Base-by-base conservation (phyloP, 2,888 invertebrate species). In the Drosophila conformis region DNA sequence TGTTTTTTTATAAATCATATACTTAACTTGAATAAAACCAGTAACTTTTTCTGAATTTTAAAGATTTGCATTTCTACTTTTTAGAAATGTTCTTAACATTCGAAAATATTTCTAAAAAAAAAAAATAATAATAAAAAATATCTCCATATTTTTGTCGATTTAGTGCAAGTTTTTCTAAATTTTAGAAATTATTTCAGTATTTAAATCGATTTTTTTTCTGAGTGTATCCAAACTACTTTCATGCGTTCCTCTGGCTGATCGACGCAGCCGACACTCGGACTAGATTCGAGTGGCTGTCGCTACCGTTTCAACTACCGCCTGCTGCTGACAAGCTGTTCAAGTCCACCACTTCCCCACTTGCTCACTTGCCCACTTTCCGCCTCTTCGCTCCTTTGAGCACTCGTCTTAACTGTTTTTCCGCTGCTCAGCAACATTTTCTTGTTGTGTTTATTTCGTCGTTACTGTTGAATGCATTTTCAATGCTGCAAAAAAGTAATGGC, bases 401-500 rank as follows among this genome's bases (percentile, higher is more conserved):
- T 15, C 46, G 46, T 46, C 46, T 46, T 46, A 25, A 46, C 7
- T 21, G 46, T 46, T 46, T 46, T 46, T 15, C 21, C 46, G 21
- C 46, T 25, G 25, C 42, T 21, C 42, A 42, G 79, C 69, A 65
- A 75, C 54, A 69, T 61, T 63, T 63, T 49, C 61, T 53, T 58
- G 53, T 51, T 49, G 64, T 25, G 13, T 53, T 54, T n/a, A 38
- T 52, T 69, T 69, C 48, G 69, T 75, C 21, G 46, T 46, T 75
- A 69, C 52, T 35, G 80, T 79, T 79, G 63, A 64, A 63, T 63
- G 80, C 80, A 42, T 72, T 76, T 81, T 78, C 77, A 80, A 76
- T 76, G 76, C 65, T 79, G 71, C 62, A 52, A 62, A 48, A 53
- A 54, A 33, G 11, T 70, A 70, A 54, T 29, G 0, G 25, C 33